Evolutionary conservation across 1,140 invertebrate species (phyloP).

Genomic region (Bemisia tabaci): DNA sequence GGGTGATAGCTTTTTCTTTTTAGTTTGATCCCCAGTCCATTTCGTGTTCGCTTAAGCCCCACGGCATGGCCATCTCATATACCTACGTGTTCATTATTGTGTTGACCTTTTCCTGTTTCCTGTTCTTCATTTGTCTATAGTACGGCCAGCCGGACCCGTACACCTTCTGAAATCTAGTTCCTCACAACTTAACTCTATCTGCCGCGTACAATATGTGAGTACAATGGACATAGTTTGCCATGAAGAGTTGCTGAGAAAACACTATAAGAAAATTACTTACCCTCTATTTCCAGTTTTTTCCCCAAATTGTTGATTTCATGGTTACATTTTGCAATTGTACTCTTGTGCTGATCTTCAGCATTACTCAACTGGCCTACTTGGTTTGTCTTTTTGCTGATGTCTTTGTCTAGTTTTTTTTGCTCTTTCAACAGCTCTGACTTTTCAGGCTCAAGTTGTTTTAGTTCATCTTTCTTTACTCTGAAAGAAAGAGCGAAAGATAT

Average conservation of each 20-base stretch:
- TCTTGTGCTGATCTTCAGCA: constrained; percentile 27
- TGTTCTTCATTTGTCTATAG: no score
- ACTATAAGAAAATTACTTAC: constrained; percentile 1
- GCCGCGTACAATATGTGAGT: no score
- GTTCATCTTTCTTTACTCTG: constrained; percentile 23
- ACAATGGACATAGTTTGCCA: no score
- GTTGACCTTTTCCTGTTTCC: no score
- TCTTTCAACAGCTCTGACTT: constrained; percentile 25
- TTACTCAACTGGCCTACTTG: constrained; percentile 28
- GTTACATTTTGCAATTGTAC: constrained; percentile 24
- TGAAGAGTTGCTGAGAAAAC: background rate
- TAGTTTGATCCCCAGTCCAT: no score
- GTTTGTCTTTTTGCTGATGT: constrained; percentile 25
- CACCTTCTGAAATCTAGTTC: no score
- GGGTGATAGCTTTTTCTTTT: no score
- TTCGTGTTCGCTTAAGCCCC: no score
- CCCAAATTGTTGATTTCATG: constrained; percentile 22
- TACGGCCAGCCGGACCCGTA: no score
- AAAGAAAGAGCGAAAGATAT: constrained; percentile 22
- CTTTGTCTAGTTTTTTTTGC: constrained; percentile 19
- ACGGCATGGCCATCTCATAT: no score
- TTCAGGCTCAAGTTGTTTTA: constrained; percentile 23
- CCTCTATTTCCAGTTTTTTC: constrained; percentile 14
- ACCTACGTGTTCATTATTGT: no score
- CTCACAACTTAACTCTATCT: no score